These are phyloP conservation scores for Gryllus longicercus DNA, from an alignment of 2,888 invertebrate genomes.

Conservation along the genomic window DNA sequence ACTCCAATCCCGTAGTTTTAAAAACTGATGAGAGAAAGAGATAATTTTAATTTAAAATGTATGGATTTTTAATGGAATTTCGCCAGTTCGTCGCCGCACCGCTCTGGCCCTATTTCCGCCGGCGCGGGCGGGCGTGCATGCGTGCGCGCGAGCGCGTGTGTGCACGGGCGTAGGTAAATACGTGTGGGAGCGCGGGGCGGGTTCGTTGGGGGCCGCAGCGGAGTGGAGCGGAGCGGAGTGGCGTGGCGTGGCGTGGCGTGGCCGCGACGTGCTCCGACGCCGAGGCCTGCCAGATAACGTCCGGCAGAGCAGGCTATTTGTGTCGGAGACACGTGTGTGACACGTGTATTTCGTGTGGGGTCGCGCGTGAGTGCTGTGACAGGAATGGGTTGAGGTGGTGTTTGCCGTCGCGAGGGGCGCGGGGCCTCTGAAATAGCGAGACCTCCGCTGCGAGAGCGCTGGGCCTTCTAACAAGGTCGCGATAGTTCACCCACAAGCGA, in stretches of 20 bases:
- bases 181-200: neutral
- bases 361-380: neutral
- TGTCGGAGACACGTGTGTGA: constrained; percentile 6
- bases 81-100: neutral
- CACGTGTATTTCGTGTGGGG: constrained; percentile 2
- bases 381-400: no score
- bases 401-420: no score
- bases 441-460: no score
- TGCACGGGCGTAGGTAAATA: no score
- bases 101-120: neutral
- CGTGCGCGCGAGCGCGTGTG: no score
- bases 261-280: neutral
- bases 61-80: constrained; percentile 17
- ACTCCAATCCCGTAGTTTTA: constrained; percentile 17
- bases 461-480: no score
- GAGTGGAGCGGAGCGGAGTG: neutral
- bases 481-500: no score
- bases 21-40: constrained; percentile 17
- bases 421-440: no score
- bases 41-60: constrained; percentile 17
- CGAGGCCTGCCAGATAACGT: neutral
- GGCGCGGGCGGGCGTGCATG: no score
- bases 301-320: constrained; percentile 2
- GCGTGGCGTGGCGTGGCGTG: neutral
- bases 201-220: neutral